Base-by-base conservation (phyloP, 2,888 invertebrate species). In the Brachyptera risi region DNA sequence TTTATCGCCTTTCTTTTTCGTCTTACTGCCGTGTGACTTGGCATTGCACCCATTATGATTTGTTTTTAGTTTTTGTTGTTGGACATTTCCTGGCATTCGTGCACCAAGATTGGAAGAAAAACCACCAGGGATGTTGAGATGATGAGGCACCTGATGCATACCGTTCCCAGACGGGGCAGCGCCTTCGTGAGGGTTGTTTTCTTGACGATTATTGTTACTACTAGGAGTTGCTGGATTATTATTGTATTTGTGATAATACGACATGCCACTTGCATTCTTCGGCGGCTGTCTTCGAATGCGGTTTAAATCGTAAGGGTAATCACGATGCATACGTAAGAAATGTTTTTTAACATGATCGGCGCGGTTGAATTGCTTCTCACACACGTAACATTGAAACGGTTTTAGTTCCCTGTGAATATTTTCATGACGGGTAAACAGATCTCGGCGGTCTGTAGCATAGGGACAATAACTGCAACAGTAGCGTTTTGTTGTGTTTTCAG, bases 281-380 rank as follows among this genome's bases (percentile, higher is more conserved):
- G 68, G 65, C 27, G 69, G 69, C 68, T 86, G 82, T 65, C 85
- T 81, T 61, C 90, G 79, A 70, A 92, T 92, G 71, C 88, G 84
- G 69, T 90, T 88, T 61, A 92, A 79, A 71, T 94, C 93, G 73
- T 94, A 95, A 1, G 87, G 86, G 73, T 92, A 87, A 69, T 93
- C 94, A 44, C 93, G 83, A 72, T 95, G 94, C 91, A 95, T 94
- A 67, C 94, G 81, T 67, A 92, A 78, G 56, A 94, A 94, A 75
- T 95, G 94, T 72, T 95, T 95, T 76, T 95, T 95, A 49, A 95
- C 94, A 73, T 95, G 94, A 75, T 95, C 94, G 38, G 94, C 94
- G 57, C 94, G 83, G 75, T 94, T 95, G 78, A 95, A 95, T 74
- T 93, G 92, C 75, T 94, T 93, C 73, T 88, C 86, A 73, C 94